These are phyloP conservation scores for Drosophila pandora DNA, from an alignment of 1,140 invertebrate species.

Conservation along the genomic window DNA sequence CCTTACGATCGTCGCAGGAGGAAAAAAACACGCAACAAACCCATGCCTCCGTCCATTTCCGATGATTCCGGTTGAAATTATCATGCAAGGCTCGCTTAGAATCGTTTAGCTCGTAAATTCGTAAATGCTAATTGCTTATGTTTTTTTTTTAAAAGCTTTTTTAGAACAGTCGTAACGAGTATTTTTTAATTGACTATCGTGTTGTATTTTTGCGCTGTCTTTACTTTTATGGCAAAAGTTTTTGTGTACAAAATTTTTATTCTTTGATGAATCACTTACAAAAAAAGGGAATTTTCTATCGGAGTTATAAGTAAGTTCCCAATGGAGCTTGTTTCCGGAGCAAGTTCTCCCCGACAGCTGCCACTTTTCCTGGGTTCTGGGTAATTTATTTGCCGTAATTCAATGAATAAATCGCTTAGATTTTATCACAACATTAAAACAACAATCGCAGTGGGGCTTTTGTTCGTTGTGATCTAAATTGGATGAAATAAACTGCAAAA, in stretches of 20 bases:
- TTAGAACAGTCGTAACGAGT: constrained; percentile 24
- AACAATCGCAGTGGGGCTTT: constrained; percentile 15
- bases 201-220: background rate
- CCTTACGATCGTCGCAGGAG: constrained; percentile 53
- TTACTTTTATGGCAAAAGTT: constrained; percentile 13
- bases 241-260: constrained; percentile 3
- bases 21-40: constrained; percentile 58
- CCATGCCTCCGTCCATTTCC: constrained; percentile 48
- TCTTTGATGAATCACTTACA: too few species aligned
- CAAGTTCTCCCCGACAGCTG: constrained; percentile 17
- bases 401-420: constrained; percentile 56
- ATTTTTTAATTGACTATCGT: constrained; percentile 10
- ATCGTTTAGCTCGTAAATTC: constrained; percentile 48
- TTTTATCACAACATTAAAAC: constrained; percentile 49
- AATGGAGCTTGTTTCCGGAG: constrained; percentile 18
- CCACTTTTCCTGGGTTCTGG: background rate
- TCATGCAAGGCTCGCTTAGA: constrained; percentile 61
- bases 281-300: background rate
- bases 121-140: constrained; percentile 58
- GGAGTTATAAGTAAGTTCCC: constrained; percentile 2
- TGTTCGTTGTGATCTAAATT: constrained; percentile 31
- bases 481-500: constrained; percentile 7
- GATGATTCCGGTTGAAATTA: constrained; percentile 52
- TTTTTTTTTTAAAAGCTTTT: constrained; percentile 38
- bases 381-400: constrained; percentile 33